Base-by-base conservation (phyloP, 2,113 vertebrate species). In the Tyrannus savana region DNA sequence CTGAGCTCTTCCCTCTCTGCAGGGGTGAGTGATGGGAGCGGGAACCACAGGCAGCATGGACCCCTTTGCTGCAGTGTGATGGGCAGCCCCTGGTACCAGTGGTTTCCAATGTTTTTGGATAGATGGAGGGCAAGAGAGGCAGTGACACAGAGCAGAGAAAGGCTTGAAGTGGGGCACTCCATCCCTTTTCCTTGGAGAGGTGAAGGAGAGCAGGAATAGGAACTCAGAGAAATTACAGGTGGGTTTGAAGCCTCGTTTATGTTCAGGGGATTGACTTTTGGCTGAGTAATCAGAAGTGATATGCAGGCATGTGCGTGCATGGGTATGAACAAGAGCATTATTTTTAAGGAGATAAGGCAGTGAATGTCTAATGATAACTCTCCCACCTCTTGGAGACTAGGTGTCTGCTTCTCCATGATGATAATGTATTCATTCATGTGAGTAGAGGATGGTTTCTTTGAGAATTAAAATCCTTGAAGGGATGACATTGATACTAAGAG, bases 381-480 rank as follows among this genome's bases (percentile, higher is more conserved):
- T 60, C 22, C 18, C 44, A 22, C 6, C 0, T 42, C 4, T 15
- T 68, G 17, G 42, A 41, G 72, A 78, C 35, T 12, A 33, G 12
- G 12, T 39, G n/a, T 7, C n/a, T 84, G 16, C 27, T 84, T 89
- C 44, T 18, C 73, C 46, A 25, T 59, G n/a, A 21, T 62, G 55
- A 7, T 75, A 60, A 39, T 64, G 25, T 28, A 49, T 10, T n/a
- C 24, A 49, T 10, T n/a, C 24, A 15, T 3, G 9, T 30, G 44
- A 88, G 52, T 81, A 90, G 17, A 83, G 39, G 27, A 19, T 47
- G 19, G 8, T 31, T 94, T 83, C 44, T 81, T 50, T 3, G 4
- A 89, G 76, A 90, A 71, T 4, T 63, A 10, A 83, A 93, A 68
- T 78, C 39, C 50, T 79, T 78, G 52, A 85, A 88, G 24, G 24